Conservation (phyloP, 2,888 invertebrate genomes). For the Drosophila rubida region DNA sequence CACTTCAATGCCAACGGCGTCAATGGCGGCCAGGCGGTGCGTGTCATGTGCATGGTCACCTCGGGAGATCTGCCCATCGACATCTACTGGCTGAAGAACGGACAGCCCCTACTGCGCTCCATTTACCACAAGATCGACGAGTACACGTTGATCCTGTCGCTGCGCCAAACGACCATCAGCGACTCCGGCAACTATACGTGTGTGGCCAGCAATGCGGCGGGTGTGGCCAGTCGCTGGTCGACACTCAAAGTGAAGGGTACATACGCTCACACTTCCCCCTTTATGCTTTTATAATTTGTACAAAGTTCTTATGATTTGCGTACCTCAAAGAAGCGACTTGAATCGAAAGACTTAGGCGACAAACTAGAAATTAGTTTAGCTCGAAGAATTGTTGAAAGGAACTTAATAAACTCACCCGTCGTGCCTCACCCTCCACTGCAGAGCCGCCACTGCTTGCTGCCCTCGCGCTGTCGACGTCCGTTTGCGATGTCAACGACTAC, state of each 20-base stretch:
- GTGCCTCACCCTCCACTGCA: too few relatives aligned
- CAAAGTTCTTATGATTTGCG: conserved; percentile 3
- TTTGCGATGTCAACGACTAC: conserved; percentile 87
- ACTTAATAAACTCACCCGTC: not conserved
- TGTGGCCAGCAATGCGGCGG: conserved; percentile 87
- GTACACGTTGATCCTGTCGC: conserved; percentile 85
- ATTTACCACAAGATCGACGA: conserved; percentile 85
- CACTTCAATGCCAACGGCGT: conserved; percentile 86
- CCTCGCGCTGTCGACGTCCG: conserved; percentile 80
- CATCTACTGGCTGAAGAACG: conserved; percentile 88
- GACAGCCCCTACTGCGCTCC: conserved; percentile 82
- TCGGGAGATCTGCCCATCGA: conserved; percentile 92
- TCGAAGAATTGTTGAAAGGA: not conserved
- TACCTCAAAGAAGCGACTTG: conserved; percentile 2
- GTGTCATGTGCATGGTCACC: conserved; percentile 88
- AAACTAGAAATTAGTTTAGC: conserved; percentile 27
- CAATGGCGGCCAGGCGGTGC: conserved; percentile 86
- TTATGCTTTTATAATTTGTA: conserved; percentile 2
- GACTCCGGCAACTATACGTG: conserved; percentile 87
- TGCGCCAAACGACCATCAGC: conserved; percentile 84
- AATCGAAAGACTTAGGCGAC: conserved; percentile 26
- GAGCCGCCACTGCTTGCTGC: conserved; percentile 81
- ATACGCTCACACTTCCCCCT: not conserved
- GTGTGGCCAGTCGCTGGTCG: conserved; percentile 86
- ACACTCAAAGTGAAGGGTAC: conserved; percentile 87